Evolutionary conservation across 2,113 vertebrate genomes (phyloP).

Genomic region (Antennarius striatus): DNA sequence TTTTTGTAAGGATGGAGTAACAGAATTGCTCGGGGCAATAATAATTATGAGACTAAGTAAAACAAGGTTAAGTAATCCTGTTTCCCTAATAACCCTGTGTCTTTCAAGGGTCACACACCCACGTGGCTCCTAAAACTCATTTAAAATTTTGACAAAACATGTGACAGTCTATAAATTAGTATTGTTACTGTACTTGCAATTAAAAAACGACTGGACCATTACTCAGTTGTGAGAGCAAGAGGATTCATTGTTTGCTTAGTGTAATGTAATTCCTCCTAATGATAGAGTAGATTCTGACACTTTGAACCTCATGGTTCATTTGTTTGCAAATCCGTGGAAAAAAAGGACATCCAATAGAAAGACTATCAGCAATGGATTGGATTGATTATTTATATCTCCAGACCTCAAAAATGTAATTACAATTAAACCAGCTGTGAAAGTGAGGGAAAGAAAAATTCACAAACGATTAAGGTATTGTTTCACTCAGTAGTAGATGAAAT

Average conservation of each 20-base stretch:
- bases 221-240: constrained; percentile 37
- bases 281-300: constrained; percentile 43
- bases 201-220: constrained; percentile 11
- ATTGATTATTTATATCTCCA: constrained; percentile 14
- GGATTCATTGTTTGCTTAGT: constrained; percentile 39
- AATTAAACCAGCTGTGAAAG: constrained; percentile 32
- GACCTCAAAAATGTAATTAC: constrained; percentile 2
- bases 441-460: background rate
- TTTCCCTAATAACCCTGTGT: constrained; percentile 75
- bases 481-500: background rate
- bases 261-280: constrained; percentile 46
- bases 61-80: constrained; percentile 79
- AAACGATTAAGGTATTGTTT: constrained; percentile 14
- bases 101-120: constrained; percentile 65
- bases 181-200: constrained; percentile 21
- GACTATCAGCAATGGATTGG: constrained; percentile 8
- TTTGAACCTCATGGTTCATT: constrained; percentile 32
- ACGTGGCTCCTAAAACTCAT: constrained; percentile 54
- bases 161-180: constrained; percentile 30
- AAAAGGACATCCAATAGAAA: constrained; percentile 23
- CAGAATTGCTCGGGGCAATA: constrained; percentile 69
- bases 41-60: constrained; percentile 75
- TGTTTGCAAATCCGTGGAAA: constrained; percentile 25
- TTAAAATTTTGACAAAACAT: constrained; percentile 42
- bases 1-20: constrained; percentile 82